These are phyloP conservation scores for Gymnodraco acuticeps DNA, from an alignment of 2,797 vertebrate species.

Conservation along the genomic window DNA sequence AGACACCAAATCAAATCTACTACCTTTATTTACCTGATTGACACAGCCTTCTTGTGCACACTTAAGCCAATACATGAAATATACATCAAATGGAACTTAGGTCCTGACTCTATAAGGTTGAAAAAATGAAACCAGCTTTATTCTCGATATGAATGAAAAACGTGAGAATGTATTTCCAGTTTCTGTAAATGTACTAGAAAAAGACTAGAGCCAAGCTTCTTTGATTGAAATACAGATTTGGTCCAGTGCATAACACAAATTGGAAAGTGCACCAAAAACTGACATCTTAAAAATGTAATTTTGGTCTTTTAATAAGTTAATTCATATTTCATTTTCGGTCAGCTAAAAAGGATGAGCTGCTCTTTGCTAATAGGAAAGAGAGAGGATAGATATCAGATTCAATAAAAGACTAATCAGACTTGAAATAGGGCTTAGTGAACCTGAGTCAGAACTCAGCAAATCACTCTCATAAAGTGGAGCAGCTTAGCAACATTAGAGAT, in stretches of 20 bases:
- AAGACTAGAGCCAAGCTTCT: too few relatives aligned
- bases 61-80: background rate
- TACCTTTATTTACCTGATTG: constrained; percentile 1
- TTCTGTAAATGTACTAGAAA: too few relatives aligned
- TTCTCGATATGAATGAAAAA: too few relatives aligned
- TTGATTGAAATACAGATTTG: too few relatives aligned
- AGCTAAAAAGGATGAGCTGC: background rate
- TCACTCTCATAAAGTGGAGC: too few relatives aligned
- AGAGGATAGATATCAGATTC: background rate
- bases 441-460: too few relatives aligned
- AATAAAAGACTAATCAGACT: too few relatives aligned
- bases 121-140: too few relatives aligned
- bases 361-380: background rate
- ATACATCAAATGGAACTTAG: background rate
- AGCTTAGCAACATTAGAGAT: too few relatives aligned
- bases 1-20: background rate
- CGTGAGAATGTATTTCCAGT: too few relatives aligned
- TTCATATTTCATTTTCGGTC: background rate
- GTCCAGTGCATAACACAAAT: too few relatives aligned
- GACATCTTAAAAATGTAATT: background rate
- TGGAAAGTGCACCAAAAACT: background rate
- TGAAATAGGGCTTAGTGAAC: too few relatives aligned
- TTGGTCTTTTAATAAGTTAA: background rate
- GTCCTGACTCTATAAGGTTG: background rate
- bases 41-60: background rate